These are phyloP conservation scores for Crenichthys baileyi DNA, from an alignment of 2,797 vertebrate species.

Conservation along the genomic window DNA sequence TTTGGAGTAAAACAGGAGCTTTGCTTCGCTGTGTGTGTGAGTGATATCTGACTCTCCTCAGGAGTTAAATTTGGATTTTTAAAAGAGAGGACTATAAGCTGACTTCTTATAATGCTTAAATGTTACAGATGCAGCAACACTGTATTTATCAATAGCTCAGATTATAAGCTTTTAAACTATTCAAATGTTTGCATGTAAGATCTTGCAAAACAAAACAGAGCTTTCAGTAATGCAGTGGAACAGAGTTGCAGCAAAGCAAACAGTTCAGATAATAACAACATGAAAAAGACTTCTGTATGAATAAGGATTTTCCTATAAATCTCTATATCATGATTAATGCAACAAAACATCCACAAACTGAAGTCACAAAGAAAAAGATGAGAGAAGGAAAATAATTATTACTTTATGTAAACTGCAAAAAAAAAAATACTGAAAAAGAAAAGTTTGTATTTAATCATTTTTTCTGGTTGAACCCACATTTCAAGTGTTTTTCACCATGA, in stretches of 20 bases:
- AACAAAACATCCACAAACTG: neutral
- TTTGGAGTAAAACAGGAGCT: constrained; percentile 14
- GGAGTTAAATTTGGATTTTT: neutral
- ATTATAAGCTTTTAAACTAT: neutral
- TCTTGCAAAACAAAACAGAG: neutral
- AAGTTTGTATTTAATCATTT: neutral
- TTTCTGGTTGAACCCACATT: neutral
- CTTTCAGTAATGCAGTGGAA: neutral
- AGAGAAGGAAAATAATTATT: neutral
- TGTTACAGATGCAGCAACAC: neutral
- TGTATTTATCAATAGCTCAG: neutral
- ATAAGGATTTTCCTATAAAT: too few species aligned
- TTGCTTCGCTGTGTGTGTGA: constrained; percentile 29
- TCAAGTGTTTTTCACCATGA: neutral
- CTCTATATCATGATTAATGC: neutral
- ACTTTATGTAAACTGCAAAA: neutral
- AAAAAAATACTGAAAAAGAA: too few species aligned
- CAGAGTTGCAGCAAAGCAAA: neutral
- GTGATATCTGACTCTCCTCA: constrained; percentile 52
- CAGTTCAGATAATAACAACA: neutral
- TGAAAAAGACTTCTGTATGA: neutral
- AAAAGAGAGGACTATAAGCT: neutral
- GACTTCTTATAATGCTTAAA: neutral
- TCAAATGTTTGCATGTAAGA: neutral
- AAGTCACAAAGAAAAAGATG: too few species aligned